phyloP scores from a whole-genome alignment of 2,113 vertebrate genomes.

The Siniperca knerii region DNA sequence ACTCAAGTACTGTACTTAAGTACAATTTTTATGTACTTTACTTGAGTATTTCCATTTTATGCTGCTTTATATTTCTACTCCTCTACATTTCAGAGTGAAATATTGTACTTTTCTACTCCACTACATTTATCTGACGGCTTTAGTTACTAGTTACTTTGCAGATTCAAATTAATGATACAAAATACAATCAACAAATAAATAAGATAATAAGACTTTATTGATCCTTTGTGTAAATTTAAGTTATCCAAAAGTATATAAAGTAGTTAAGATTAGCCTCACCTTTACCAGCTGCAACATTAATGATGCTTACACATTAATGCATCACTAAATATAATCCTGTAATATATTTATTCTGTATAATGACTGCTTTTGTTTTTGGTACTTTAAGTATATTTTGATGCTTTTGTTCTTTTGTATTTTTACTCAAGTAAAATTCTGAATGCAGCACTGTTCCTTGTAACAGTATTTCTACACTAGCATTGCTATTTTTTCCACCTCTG shows the following conservation, averaged over 20 bases:
- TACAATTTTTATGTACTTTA: neutral
- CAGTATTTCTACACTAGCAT: neutral
- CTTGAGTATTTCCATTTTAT: neutral
- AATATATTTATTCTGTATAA: neutral
- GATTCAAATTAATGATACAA: neutral
- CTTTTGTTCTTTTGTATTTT: neutral
- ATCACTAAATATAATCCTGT: neutral
- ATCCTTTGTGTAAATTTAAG: neutral
- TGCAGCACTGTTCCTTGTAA: neutral
- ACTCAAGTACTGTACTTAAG: neutral
- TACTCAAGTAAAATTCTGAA: neutral
- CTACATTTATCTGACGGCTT: neutral
- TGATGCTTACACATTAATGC: neutral
- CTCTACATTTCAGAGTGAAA: neutral
- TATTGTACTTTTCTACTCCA: neutral
- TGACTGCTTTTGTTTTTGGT: neutral
- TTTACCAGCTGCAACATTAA: neutral
- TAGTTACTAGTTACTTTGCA: no score
- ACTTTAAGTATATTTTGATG: no score
- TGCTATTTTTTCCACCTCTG: neutral
- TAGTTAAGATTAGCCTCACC: neutral
- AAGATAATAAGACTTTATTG: neutral
- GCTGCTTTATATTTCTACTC: neutral
- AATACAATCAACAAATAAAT: neutral
- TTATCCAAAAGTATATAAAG: no score